phyloP scores from a whole-genome alignment of 2,113 vertebrate species.

The Microtus pennsylvanicus region DNA sequence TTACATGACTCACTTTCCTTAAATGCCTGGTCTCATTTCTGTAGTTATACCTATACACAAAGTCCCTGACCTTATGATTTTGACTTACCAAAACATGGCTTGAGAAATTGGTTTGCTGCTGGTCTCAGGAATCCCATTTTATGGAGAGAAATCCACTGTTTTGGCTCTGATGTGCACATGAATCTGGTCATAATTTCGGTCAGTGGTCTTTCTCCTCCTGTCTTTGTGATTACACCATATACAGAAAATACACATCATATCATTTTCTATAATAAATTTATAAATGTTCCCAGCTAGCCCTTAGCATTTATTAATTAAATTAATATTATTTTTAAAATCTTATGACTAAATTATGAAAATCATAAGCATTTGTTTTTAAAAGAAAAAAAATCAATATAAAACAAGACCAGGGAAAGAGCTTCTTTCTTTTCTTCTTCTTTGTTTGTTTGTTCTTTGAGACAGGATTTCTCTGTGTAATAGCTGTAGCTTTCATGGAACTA shows the following conservation, averaged over 20 bases:
- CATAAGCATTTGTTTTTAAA: background rate
- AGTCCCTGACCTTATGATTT: background rate
- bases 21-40: background rate
- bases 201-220: background rate
- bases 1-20: background rate
- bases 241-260: background rate
- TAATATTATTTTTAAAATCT: background rate
- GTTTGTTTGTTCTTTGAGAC: no score
- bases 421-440: background rate
- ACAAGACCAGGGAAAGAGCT: background rate
- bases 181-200: background rate
- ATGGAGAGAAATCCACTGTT: background rate
- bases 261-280: background rate
- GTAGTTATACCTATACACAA: background rate
- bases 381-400: background rate
- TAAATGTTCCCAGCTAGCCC: background rate
- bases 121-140: background rate
- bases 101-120: background rate
- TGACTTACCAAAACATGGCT: background rate
- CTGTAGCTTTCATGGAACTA: no score
- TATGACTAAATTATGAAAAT: background rate
- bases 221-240: background rate
- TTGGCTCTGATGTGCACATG: background rate
- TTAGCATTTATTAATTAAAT: background rate
- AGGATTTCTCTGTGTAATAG: no score